phyloP scores from a whole-genome alignment of 2,113 vertebrate species.

The Trichechus manatus region DNA sequence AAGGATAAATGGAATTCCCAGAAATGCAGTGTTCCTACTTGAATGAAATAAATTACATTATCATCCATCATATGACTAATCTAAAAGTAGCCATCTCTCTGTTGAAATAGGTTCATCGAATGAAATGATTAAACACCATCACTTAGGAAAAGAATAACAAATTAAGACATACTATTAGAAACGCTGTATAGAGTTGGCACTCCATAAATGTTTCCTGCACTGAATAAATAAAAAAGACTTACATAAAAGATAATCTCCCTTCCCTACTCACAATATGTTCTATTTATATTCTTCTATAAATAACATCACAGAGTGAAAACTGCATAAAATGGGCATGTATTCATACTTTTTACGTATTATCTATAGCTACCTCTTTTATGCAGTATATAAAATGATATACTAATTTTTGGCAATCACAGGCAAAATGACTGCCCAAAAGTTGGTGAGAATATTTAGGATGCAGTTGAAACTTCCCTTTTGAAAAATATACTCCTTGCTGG shows the following conservation, averaged over 20 bases:
- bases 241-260: neutral
- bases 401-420: neutral
- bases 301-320: neutral
- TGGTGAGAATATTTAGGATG: neutral
- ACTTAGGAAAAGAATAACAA: constrained; percentile 46
- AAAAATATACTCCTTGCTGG: constrained; percentile 8
- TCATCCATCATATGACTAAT: constrained; percentile 62
- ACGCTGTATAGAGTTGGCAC: neutral
- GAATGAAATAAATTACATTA: constrained; percentile 70
- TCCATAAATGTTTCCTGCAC: neutral
- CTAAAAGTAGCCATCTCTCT: constrained; percentile 43
- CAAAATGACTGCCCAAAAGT: neutral
- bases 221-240: constrained; percentile 16
- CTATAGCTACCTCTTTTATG: constrained; percentile 27
- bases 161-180: constrained; percentile 53
- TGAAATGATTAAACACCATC: constrained; percentile 70
- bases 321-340: neutral
- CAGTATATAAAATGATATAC: neutral
- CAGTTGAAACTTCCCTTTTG: neutral
- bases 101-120: constrained; percentile 53
- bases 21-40: constrained; percentile 52
- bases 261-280: neutral
- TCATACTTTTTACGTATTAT: neutral
- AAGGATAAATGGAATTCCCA: constrained; percentile 67
- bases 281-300: neutral